Evolutionary conservation across 2,797 vertebrate species (phyloP).

Genomic region (Rhadinocentrus ornatus): DNA sequence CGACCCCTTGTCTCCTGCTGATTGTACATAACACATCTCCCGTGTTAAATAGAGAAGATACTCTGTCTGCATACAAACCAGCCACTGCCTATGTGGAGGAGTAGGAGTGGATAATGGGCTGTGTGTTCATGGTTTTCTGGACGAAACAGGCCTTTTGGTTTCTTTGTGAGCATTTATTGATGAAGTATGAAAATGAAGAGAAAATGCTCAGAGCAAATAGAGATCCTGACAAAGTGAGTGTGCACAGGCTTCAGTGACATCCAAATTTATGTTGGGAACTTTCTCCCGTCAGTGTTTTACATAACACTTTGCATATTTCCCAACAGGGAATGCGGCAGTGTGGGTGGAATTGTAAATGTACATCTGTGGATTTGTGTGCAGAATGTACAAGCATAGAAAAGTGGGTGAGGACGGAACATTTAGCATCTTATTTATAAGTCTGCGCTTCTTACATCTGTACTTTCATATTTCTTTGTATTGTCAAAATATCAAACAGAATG

Average conservation of each 20-base stretch:
- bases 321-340: slow-evolving; percentile 39
- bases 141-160: not conserved
- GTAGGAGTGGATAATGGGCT: not conserved
- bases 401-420: not conserved
- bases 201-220: not conserved
- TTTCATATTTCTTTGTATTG: not conserved
- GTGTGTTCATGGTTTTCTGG: not conserved
- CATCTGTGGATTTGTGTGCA: slow-evolving; percentile 48
- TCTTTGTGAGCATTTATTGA: not conserved
- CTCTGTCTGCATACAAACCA: slow-evolving; percentile 55
- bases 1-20: slow-evolving; percentile 38
- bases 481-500: no score
- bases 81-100: not conserved
- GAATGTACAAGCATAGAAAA: slow-evolving; percentile 18
- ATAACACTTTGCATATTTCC: slow-evolving; percentile 67
- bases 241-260: slow-evolving; percentile 14
- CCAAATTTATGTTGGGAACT: slow-evolving; percentile 18
- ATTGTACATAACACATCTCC: slow-evolving; percentile 43
- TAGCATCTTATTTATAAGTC: no score
- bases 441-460: not conserved
- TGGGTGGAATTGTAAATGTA: slow-evolving; percentile 63
- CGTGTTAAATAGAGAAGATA: slow-evolving; percentile 15
- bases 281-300: slow-evolving; percentile 42
- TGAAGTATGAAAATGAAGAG: no score
- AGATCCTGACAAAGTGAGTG: not conserved